Evolutionary conservation across 2,113 vertebrate species (phyloP).

Genomic region (Tenebrosternarchus preto): DNA sequence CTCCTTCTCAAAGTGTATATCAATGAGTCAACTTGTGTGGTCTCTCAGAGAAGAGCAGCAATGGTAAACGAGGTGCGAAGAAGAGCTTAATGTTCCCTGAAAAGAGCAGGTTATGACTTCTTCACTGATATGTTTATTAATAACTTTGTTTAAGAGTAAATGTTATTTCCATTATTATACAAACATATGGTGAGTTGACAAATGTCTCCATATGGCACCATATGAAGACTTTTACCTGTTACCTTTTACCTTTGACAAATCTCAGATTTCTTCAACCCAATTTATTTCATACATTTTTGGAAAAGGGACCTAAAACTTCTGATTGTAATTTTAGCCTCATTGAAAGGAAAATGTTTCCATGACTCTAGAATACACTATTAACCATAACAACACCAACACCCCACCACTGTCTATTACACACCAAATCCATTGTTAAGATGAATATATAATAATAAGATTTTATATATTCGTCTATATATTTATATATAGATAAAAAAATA

Average conservation of each 20-base stretch:
- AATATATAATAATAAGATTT: no score
- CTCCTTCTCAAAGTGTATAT: constrained; percentile 17
- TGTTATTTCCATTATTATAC: not conserved
- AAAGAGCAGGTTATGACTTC: constrained; percentile 26
- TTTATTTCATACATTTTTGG: not conserved
- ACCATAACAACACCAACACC: no score
- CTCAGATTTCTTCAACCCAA: no score
- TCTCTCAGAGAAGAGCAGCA: constrained; percentile 2
- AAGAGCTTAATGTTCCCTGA: not conserved
- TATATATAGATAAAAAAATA: no score
- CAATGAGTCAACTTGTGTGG: constrained; percentile 35
- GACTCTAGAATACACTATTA: not conserved
- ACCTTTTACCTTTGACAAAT: no score
- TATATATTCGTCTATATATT: no score
- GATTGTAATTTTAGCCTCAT: not conserved
- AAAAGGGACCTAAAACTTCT: not conserved
- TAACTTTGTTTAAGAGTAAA: not conserved
- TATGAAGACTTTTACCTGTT: no score
- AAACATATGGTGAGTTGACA: not conserved
- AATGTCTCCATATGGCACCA: no score
- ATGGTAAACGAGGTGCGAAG: constrained; percentile 7
- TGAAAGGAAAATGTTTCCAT: not conserved
- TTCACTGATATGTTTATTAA: not conserved
- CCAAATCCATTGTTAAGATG: no score
- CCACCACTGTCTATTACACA: no score